Evolutionary conservation across 2,113 vertebrate species (phyloP).

Genomic region (Brienomyrus longianalis): DNA sequence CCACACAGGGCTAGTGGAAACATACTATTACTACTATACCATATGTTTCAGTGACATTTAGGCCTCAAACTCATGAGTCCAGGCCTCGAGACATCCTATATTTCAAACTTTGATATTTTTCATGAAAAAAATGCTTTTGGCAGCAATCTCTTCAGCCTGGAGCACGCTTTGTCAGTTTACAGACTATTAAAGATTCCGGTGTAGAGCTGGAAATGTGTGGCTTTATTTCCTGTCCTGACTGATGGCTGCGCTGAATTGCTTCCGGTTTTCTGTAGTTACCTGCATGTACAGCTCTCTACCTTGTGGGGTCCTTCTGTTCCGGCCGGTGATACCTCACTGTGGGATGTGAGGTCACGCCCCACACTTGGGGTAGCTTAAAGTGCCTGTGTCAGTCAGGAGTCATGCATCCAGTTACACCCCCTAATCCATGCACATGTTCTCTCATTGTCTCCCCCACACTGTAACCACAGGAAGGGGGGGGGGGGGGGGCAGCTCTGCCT

Average conservation of each 20-base stretch:
- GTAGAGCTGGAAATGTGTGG: background rate
- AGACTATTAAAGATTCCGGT: background rate
- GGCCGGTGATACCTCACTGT: background rate
- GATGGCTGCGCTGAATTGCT: background rate
- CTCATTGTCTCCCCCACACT: background rate
- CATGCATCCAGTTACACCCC: background rate
- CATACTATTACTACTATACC: background rate
- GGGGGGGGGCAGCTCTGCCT: background rate
- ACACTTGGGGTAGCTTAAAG: background rate
- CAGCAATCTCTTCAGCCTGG: background rate
- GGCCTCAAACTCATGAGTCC: background rate
- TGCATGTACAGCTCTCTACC: background rate
- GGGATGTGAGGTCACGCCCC: background rate
- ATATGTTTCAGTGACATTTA: background rate
- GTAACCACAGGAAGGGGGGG: background rate
- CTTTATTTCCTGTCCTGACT: background rate
- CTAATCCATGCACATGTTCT: background rate
- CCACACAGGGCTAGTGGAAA: background rate
- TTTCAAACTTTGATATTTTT: background rate
- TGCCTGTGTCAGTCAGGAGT: background rate
- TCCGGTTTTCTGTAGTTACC: background rate
- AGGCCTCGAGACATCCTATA: background rate
- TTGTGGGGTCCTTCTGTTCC: background rate
- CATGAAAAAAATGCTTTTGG: background rate
- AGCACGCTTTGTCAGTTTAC: background rate